These are phyloP conservation scores for Arvicanthis niloticus DNA, from an alignment of 2,113 vertebrate species.

Conservation along the genomic window DNA sequence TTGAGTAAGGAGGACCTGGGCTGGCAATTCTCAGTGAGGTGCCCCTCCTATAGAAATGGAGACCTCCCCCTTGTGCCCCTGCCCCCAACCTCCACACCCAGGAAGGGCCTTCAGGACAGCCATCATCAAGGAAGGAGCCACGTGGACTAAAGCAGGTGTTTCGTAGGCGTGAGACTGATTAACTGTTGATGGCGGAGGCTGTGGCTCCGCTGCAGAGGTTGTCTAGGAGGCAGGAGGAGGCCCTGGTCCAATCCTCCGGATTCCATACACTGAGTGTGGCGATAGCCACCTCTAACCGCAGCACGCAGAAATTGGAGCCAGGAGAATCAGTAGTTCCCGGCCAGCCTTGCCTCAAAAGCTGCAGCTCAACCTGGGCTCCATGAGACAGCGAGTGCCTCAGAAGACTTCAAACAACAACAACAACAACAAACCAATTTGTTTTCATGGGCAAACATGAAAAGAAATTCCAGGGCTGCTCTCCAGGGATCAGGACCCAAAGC, in stretches of 20 bases:
- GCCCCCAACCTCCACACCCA: no score
- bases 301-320: neutral
- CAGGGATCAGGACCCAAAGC: neutral
- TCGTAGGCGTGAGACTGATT: neutral
- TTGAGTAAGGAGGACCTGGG: neutral
- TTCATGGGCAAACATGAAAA: neutral
- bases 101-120: neutral
- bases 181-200: neutral
- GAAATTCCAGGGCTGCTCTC: neutral
- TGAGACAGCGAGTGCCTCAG: neutral
- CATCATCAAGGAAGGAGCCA: neutral
- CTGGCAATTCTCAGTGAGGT: neutral
- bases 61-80: rapidly evolving
- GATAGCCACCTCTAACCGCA: neutral
- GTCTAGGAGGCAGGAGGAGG: neutral
- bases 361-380: neutral
- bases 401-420: neutral
- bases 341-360: neutral
- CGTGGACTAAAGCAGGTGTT: neutral
- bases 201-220: no score
- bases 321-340: neutral
- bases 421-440: neutral
- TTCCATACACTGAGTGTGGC: neutral
- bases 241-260: neutral
- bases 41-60: neutral